These are phyloP conservation scores for Amiota communis DNA, from an alignment of 2,888 invertebrate species.

Conservation along the genomic window DNA sequence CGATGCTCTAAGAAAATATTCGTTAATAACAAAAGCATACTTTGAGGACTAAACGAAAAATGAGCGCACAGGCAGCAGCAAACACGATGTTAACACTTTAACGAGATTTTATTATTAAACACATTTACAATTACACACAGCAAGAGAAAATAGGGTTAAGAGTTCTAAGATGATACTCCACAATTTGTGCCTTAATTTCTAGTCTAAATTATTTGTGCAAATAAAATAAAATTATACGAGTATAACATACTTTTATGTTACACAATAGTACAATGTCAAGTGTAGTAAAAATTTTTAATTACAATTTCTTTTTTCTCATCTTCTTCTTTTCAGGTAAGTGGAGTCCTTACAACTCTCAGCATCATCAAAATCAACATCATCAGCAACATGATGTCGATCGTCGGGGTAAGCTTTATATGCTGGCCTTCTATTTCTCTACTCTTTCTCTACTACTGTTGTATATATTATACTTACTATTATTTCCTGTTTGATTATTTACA, in stretches of 20 bases:
- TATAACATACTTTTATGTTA: slow-evolving; percentile 25
- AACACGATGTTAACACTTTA: slow-evolving; percentile 59
- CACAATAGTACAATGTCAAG: background rate
- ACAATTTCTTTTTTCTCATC: slow-evolving; percentile 26
- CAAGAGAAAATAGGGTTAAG: background rate
- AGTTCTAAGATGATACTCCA: no score
- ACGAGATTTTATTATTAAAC: slow-evolving; percentile 59
- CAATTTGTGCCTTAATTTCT: background rate
- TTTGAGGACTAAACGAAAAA: slow-evolving; percentile 33
- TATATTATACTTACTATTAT: no score
- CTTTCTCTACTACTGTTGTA: background rate
- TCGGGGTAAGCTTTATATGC: slow-evolving; percentile 51
- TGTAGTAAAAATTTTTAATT: slow-evolving; percentile 8
- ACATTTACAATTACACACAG: background rate
- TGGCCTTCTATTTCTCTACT: slow-evolving; percentile 30
- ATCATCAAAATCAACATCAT: no score
- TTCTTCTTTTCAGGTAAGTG: slow-evolving; percentile 66
- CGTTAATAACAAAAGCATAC: slow-evolving; percentile 46
- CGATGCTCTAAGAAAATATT: slow-evolving; percentile 39
- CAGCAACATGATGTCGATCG: slow-evolving; percentile 36
- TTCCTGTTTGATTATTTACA: no score
- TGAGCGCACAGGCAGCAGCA: no score
- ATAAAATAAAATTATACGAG: slow-evolving; percentile 35
- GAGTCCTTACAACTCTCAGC: slow-evolving; percentile 51
- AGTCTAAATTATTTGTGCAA: background rate